Percentiles rank a stretch among this genome's conserved stretches.
phyloP scores from a whole-genome alignment of 2,888 invertebrate genomes.

The Troides helena region DNA sequence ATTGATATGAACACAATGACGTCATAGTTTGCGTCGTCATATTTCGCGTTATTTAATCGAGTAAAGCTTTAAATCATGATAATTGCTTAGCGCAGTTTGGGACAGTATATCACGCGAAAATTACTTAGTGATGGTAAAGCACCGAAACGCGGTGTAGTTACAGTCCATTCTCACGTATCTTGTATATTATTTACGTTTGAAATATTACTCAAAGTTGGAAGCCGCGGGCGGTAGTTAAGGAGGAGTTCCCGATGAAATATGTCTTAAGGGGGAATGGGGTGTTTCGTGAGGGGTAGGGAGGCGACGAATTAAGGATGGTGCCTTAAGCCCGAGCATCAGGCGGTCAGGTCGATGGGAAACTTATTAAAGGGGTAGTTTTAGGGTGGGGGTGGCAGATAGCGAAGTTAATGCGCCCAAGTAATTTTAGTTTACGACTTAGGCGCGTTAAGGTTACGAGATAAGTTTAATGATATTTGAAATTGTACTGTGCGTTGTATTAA shows the following conservation, averaged over 20 bases:
- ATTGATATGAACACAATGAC: too few relatives aligned
- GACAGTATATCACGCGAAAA: conserved; percentile 27
- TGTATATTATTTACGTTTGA: conserved; percentile 70
- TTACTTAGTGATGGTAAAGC: conserved; percentile 27
- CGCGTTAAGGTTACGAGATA: conserved; percentile 19
- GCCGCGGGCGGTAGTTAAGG: conserved; percentile 63
- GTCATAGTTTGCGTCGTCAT: background rate
- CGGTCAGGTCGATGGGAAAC: conserved; percentile 59
- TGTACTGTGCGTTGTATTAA: background rate
- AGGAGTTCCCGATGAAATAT: conserved; percentile 77
- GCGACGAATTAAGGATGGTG: conserved; percentile 60
- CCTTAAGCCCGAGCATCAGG: conserved; percentile 67
- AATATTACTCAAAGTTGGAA: conserved; percentile 70
- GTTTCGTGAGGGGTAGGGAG: conserved; percentile 40
- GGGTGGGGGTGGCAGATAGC: conserved; percentile 37
- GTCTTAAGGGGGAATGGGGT: conserved; percentile 55
- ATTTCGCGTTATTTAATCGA: conserved; percentile 26
- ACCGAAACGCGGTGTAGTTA: conserved; percentile 27
- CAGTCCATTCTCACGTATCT: conserved; percentile 52
- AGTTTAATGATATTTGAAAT: conserved; percentile 17
- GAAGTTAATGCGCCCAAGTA: conserved; percentile 39
- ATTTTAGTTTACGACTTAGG: conserved; percentile 35
- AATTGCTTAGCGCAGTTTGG: conserved; percentile 20
- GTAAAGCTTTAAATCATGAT: conserved; percentile 18
- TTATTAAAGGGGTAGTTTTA: conserved; percentile 54